phyloP scores from a whole-genome alignment of 2,888 invertebrate genomes.

The Schrankia costaestrigalis region DNA sequence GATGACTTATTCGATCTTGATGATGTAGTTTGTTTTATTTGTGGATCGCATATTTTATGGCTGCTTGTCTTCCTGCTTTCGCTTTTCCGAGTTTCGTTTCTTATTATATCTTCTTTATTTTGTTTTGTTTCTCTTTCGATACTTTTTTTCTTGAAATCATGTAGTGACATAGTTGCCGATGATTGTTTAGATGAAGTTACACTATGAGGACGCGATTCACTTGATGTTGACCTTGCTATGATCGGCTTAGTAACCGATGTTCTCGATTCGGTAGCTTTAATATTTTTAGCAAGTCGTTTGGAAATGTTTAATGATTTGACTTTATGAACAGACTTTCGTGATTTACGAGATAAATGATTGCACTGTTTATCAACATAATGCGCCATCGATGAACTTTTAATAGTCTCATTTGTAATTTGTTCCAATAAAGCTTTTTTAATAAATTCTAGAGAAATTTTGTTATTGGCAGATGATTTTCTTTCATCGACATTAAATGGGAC shows the following conservation, averaged over 20 bases:
- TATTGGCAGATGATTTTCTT: constrained; percentile 32
- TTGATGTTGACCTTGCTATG: no score
- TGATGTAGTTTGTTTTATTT: constrained; percentile 11
- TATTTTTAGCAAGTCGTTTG: constrained; percentile 43
- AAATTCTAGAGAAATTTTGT: constrained; percentile 63
- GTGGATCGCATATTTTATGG: no score
- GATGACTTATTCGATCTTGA: no score
- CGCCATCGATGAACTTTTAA: constrained; percentile 4
- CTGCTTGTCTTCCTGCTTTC: constrained; percentile 6
- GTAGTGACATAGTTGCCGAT: constrained; percentile 1
- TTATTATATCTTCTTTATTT: constrained; percentile 6
- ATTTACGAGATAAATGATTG: constrained; percentile 21
- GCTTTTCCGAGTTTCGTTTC: no score
- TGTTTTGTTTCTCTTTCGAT: background rate
- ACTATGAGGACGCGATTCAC: constrained; percentile 35
- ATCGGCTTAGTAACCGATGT: no score
- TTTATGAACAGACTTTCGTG: constrained; percentile 57
- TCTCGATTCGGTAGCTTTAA: constrained; percentile 18
- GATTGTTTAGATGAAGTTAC: constrained; percentile 43
- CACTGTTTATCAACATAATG: constrained; percentile 9
- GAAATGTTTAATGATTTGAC: constrained; percentile 70
- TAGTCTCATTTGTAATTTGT: constrained; percentile 42
- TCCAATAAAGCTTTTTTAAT: constrained; percentile 53
- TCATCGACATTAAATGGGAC: constrained; percentile 50
- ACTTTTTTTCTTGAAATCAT: background rate